These are phyloP conservation scores for Netelia virgata DNA, from an alignment of 2,888 invertebrate genomes.

Conservation along the genomic window DNA sequence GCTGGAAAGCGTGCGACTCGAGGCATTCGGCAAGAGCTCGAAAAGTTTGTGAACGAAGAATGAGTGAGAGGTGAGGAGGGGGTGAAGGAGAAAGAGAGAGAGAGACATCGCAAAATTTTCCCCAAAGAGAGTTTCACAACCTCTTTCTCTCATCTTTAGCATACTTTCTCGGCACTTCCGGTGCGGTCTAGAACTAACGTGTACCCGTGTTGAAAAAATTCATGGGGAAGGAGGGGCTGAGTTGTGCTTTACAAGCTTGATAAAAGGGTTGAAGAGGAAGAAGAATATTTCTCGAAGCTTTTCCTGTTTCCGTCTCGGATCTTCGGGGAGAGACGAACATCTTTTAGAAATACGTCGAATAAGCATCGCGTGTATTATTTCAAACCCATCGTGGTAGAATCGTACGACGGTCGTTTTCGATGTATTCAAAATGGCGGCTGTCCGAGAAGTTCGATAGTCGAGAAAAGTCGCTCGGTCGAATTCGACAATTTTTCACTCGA, in stretches of 20 bases:
- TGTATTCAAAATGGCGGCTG: background rate
- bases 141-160: conserved; percentile 47
- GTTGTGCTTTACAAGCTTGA: background rate
- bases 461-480: background rate
- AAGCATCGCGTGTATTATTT: background rate
- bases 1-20: conserved; percentile 35
- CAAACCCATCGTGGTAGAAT: background rate
- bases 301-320: background rate
- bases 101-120: conserved; percentile 29
- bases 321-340: background rate
- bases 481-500: background rate
- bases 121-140: conserved; percentile 43
- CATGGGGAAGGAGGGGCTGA: background rate
- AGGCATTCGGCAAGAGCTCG: conserved; percentile 53
- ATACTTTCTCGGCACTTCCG: conserved; percentile 2
- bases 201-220: conserved; percentile 34
- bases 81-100: conserved; percentile 4
- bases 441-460: background rate
- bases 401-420: background rate
- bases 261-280: conserved; percentile 12
- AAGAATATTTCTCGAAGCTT: conserved; percentile 40
- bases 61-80: background rate
- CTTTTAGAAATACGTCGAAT: background rate
- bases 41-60: conserved; percentile 47
- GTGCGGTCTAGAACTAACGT: conserved; percentile 30